Evolutionary conservation across 1,140 invertebrate genomes (phyloP).

Genomic region (Tetranychus urticae): DNA sequence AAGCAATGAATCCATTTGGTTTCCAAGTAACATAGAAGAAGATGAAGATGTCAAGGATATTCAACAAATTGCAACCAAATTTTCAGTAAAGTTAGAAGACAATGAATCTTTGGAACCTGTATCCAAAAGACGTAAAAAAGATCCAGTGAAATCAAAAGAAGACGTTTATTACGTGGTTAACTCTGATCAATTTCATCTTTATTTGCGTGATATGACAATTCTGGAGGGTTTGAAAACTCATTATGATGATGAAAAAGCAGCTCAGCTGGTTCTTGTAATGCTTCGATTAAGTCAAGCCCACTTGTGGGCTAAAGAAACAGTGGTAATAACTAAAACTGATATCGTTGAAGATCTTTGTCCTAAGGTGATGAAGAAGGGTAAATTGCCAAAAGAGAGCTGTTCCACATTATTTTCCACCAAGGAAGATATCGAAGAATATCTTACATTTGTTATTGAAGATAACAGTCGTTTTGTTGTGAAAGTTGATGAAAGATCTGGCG

Average conservation of each 20-base stretch:
- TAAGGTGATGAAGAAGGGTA: no score
- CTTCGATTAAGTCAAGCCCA: slow-evolving; percentile 49
- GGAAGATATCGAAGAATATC: slow-evolving; percentile 50
- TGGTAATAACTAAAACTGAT: slow-evolving; percentile 44
- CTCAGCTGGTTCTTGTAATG: slow-evolving; percentile 41
- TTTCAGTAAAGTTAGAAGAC: not conserved
- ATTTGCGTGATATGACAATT: slow-evolving; percentile 22
- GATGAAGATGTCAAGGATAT: not conserved
- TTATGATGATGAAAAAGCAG: slow-evolving; percentile 41
- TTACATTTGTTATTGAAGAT: slow-evolving; percentile 47
- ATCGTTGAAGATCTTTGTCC: slow-evolving; percentile 31
- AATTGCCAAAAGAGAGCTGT: no score
- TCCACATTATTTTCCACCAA: slow-evolving; percentile 22
- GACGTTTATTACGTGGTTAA: slow-evolving; percentile 49
- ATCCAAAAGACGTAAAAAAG: not conserved
- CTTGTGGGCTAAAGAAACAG: slow-evolving; percentile 40
- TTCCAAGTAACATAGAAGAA: not conserved
- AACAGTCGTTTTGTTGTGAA: slow-evolving; percentile 37
- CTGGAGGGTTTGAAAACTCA: slow-evolving; percentile 14
- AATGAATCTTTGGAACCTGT: not conserved
- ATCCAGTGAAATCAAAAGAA: no score
- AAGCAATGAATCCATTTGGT: not conserved
- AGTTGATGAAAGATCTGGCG: slow-evolving; percentile 40
- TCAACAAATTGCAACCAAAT: no score
- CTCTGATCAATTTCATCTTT: slow-evolving; percentile 54